phyloP scores from a whole-genome alignment of 2,113 vertebrate species.

The Apodemus speciosus region DNA sequence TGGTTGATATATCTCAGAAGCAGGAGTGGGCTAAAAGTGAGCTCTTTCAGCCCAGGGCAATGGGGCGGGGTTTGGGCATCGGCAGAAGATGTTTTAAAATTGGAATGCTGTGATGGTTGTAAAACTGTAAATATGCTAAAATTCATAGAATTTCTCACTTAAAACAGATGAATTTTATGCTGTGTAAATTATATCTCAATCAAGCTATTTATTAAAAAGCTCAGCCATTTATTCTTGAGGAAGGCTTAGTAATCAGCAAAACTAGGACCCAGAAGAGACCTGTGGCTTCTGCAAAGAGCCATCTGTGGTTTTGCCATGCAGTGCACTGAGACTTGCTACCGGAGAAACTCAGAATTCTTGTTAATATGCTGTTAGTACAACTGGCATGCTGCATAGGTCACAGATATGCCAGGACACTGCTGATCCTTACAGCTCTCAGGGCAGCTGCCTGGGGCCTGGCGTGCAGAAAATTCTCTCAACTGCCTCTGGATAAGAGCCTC shows the following conservation, averaged over 20 bases:
- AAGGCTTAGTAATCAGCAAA: conserved; percentile 39
- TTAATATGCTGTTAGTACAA: conserved; percentile 28
- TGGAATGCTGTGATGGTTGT: neutral
- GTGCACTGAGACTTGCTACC: neutral
- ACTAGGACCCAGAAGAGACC: neutral
- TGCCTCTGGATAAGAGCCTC: neutral
- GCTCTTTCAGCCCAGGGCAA: neutral
- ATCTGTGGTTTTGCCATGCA: conserved; percentile 20
- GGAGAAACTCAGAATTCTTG: conserved; percentile 29
- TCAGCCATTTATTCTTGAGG: conserved; percentile 23
- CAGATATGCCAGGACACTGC: neutral
- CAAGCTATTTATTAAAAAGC: conserved; percentile 2
- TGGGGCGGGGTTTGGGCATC: neutral
- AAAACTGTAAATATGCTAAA: conserved; percentile 38
- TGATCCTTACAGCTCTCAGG: neutral
- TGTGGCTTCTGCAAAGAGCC: conserved; percentile 8
- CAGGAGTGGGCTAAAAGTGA: neutral
- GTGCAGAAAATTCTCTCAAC: conserved; percentile 27
- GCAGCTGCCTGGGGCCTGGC: neutral
- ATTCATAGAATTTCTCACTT: conserved; percentile 37
- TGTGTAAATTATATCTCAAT: conserved; percentile 23
- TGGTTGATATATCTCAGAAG: neutral
- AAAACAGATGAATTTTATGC: conserved; percentile 21
- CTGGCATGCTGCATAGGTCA: conserved; percentile 5
- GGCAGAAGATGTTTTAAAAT: conserved; percentile 39